These are phyloP conservation scores for Drosophila bocki DNA, from an alignment of 1,140 invertebrate genomes.

Conservation along the genomic window DNA sequence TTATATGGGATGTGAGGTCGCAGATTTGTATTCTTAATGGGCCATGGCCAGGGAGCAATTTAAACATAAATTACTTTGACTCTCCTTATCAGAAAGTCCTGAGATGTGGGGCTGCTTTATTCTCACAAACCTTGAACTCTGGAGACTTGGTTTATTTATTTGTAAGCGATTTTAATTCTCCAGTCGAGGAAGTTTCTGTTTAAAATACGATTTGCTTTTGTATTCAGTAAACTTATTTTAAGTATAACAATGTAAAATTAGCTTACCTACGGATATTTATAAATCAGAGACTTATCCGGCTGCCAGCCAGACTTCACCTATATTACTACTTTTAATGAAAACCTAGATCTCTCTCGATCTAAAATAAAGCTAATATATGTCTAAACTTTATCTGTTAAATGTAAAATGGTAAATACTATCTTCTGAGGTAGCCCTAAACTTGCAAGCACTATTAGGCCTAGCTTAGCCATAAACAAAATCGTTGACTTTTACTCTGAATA, in stretches of 20 bases:
- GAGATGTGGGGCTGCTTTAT: constrained; percentile 6
- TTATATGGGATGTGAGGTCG: constrained; percentile 27
- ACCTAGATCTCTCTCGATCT: too few species aligned
- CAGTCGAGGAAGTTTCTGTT: too few species aligned
- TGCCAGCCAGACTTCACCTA: background rate
- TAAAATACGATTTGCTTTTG: background rate
- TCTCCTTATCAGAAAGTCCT: background rate
- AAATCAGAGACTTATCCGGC: too few species aligned
- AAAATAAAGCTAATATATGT: background rate
- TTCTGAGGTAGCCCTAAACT: constrained; percentile 36
- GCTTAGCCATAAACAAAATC: constrained; percentile 59
- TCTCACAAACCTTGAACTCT: constrained; percentile 1
- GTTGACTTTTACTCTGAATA: constrained; percentile 73
- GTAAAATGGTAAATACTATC: background rate
- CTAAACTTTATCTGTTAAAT: background rate
- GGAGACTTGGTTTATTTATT: constrained; percentile 19
- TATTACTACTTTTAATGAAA: background rate
- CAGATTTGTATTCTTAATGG: constrained; percentile 57
- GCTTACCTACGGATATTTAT: background rate
- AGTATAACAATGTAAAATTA: too few species aligned
- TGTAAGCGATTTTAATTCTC: constrained; percentile 17
- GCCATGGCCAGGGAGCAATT: constrained; percentile 21
- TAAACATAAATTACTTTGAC: constrained; percentile 35
- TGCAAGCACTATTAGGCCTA: constrained; percentile 51
- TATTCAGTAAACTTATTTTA: too few species aligned